A percentile compares a stretch with the other conserved stretches of the same genome.
Evolutionary conservation across 2,797 vertebrate species (phyloP).

Genomic region (Pipistrellus pygmaeus): DNA sequence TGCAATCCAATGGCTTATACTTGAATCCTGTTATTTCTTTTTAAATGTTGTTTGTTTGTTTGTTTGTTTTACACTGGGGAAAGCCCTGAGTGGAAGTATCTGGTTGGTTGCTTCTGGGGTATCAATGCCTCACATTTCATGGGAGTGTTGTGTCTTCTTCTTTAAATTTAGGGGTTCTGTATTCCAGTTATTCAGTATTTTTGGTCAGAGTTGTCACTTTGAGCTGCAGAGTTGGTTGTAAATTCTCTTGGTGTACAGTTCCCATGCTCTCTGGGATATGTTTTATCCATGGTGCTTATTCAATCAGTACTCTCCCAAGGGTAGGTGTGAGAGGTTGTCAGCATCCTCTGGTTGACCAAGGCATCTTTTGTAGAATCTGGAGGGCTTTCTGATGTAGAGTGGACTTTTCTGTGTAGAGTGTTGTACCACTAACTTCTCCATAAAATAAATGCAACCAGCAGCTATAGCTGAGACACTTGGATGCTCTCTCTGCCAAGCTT

Average conservation of each 20-base stretch:
- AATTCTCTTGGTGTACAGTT: neutral
- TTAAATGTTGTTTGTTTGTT: neutral
- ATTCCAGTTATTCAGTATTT: neutral
- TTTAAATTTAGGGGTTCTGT: constrained; percentile 52
- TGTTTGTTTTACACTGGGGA: constrained; percentile 42
- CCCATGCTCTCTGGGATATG: neutral
- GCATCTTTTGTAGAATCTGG: neutral
- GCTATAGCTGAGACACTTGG: constrained; percentile 14
- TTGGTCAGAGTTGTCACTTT: neutral
- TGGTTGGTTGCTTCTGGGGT: constrained; percentile 56
- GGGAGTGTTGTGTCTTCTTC: constrained; percentile 67
- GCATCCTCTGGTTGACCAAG: neutral
- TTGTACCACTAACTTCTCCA: neutral
- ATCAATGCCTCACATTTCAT: constrained; percentile 26
- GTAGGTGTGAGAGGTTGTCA: neutral
- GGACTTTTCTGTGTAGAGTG: neutral
- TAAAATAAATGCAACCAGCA: constrained; percentile 19
- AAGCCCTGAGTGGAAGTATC: neutral
- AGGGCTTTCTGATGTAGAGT: neutral
- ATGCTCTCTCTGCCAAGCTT: constrained; percentile 13
- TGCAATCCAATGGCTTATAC: neutral
- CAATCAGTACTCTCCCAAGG: neutral
- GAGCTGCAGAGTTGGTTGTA: constrained; percentile 22
- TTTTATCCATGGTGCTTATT: neutral
- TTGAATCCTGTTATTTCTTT: neutral